Percentiles rank a stretch among this genome's conserved stretches.
These are phyloP conservation scores for Liparis tanakae DNA, from an alignment of 2,797 vertebrate species.

Conservation along the genomic window DNA sequence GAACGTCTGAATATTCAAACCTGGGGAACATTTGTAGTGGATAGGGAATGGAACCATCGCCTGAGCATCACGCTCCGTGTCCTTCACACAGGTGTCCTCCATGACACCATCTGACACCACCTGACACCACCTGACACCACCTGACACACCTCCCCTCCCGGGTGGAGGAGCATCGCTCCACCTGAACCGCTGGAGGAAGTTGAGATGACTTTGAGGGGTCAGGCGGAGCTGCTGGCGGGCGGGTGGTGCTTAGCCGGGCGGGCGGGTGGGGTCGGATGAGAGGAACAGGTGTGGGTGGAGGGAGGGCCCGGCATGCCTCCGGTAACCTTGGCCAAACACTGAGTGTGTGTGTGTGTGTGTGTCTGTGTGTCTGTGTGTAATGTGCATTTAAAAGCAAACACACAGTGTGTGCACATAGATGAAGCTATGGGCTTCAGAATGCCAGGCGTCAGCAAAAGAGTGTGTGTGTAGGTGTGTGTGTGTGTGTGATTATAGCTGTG, in stretches of 20 bases:
- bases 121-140: no score
- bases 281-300: slow-evolving; percentile 72
- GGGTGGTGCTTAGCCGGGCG: slow-evolving; percentile 67
- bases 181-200: slow-evolving; percentile 43
- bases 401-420: background rate
- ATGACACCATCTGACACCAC: slow-evolving; percentile 8
- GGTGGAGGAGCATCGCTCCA: slow-evolving; percentile 31
- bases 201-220: slow-evolving; percentile 64
- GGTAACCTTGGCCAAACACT: slow-evolving; percentile 62
- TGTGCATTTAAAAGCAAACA: slow-evolving; percentile 29
- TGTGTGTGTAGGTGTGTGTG: slow-evolving; percentile 16
- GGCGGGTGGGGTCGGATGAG: slow-evolving; percentile 56
- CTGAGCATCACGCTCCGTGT: background rate
- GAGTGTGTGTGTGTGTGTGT: slow-evolving; percentile 8
- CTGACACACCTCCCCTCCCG: no score
- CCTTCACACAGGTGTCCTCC: background rate
- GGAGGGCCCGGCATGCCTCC: slow-evolving; percentile 65
- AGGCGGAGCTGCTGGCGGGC: no score
- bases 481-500: background rate
- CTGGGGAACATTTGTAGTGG: background rate
- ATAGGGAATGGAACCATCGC: background rate
- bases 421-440: background rate
- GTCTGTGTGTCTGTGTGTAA: background rate
- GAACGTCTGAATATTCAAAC: background rate
- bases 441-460: background rate